phyloP scores from a whole-genome alignment of 2,113 vertebrate species.

The Petrocephalus microphthalmus region DNA sequence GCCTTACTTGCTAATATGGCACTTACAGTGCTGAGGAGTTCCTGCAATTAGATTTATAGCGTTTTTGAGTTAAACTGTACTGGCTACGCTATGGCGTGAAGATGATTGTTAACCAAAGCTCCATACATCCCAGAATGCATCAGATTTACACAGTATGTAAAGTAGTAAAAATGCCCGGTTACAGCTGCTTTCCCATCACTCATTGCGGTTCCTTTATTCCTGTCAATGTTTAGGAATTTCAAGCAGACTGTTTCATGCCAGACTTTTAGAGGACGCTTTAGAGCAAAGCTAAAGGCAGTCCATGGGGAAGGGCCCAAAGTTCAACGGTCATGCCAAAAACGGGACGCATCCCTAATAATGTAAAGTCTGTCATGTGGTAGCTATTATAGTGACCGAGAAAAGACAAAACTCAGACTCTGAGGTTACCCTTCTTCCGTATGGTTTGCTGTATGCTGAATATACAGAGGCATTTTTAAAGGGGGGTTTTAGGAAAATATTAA shows the following conservation, averaged over 20 bases:
- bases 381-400: background rate
- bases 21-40: background rate
- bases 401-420: background rate
- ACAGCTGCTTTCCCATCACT: background rate
- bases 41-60: background rate
- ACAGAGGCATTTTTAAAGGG: background rate
- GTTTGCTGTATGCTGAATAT: background rate
- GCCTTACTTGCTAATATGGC: background rate
- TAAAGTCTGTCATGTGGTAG: background rate
- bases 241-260: background rate
- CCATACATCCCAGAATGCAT: background rate
- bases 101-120: background rate
- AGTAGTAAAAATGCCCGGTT: background rate
- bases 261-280: background rate
- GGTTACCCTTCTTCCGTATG: background rate
- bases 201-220: background rate
- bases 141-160: background rate
- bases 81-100: background rate
- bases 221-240: background rate
- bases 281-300: background rate
- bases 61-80: background rate
- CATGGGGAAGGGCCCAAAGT: background rate
- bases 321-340: background rate
- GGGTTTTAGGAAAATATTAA: background rate
- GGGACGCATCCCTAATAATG: background rate